A percentile compares a stretch with the other conserved stretches of the same genome.
These are phyloP conservation scores for Ormyrus thymus DNA, from an alignment of 2,888 invertebrate genomes.

Conservation along the genomic window DNA sequence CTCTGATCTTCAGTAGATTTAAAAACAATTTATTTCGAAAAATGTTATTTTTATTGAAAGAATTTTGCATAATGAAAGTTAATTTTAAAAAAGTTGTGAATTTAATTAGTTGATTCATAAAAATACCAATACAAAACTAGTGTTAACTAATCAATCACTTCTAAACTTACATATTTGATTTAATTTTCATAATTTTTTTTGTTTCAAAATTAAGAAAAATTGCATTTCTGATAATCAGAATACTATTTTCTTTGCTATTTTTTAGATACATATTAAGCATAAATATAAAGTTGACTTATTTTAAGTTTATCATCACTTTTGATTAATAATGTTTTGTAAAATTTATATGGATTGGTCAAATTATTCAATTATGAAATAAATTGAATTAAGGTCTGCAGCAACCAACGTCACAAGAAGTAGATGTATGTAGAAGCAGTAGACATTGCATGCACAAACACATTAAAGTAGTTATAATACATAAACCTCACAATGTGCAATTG, in stretches of 20 bases:
- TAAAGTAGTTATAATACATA: neutral
- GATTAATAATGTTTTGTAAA: neutral
- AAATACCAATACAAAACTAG: too few species aligned
- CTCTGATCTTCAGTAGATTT: too few species aligned
- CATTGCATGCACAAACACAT: slow-evolving; percentile 15
- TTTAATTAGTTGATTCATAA: too few species aligned
- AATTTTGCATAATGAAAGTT: too few species aligned
- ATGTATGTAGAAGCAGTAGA: too few species aligned
- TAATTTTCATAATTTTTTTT: neutral
- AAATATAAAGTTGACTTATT: neutral
- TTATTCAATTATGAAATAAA: slow-evolving; percentile 50
- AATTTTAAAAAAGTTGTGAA: too few species aligned
- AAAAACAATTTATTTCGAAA: too few species aligned
- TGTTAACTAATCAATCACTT: too few species aligned
- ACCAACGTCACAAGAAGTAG: neutral
- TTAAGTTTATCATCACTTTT: neutral
- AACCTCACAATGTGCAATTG: slow-evolving; percentile 28
- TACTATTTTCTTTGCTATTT: neutral
- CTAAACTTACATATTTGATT: neutral
- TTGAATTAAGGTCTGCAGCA: slow-evolving; percentile 34
- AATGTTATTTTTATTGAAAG: too few species aligned
- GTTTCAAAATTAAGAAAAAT: neutral
- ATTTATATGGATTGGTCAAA: slow-evolving; percentile 34
- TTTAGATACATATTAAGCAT: neutral
- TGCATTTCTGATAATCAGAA: neutral